Evolutionary conservation across 2,888 invertebrate genomes (phyloP), one percentile per base, ranked within the genome.

Genomic region (Drosophila limbata): DNA sequence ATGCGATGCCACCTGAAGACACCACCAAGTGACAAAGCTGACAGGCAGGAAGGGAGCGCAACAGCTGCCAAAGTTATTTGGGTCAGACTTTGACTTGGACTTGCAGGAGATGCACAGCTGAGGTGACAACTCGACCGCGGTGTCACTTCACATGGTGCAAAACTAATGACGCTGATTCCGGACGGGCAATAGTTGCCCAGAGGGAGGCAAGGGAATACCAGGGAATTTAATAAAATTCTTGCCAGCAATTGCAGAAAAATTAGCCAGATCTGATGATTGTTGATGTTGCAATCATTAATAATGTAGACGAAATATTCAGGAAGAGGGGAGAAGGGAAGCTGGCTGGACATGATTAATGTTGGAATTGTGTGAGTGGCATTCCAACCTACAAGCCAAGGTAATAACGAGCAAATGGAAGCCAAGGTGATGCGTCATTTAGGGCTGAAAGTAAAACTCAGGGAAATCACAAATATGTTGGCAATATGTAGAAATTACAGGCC

Each of bases 1-100:
- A 88, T 83, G 79, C 79, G 79, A 79, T 68, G 84, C 83, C 84
- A 81, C 86, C 88, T 86, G 86, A 79, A 75, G 79, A 40, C 50
- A 40, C 45, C 28, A 17, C 57, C 15, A 67, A 47, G 28, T 55
- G 39, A 39, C n/a, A 65, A 39, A 25, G 25, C 19, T 53, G 44
- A 44, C 44, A 44, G 60, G 64, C 64, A 64, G 79, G 64, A 75
- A 61, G 76, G 61, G 47, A 8, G 31, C 59, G 59, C 75, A 79
- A 70, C 77, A 79, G 77, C 77, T 76, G 76, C 79, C 74, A 48
- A 11, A 45, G 40, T 59, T 76, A 77, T 77, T 66, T 77, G 77
- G 79, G 77, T 77, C 77, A 77, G 70, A 79, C 50, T 47, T 67
- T 61, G 76, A 48, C 50, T 21, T 53, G 40, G 53, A 39, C 37